Evolutionary conservation across 2,888 invertebrate genomes (phyloP), one percentile per base, ranked within the genome.

Genomic region (Drosophila paramelanica): DNA sequence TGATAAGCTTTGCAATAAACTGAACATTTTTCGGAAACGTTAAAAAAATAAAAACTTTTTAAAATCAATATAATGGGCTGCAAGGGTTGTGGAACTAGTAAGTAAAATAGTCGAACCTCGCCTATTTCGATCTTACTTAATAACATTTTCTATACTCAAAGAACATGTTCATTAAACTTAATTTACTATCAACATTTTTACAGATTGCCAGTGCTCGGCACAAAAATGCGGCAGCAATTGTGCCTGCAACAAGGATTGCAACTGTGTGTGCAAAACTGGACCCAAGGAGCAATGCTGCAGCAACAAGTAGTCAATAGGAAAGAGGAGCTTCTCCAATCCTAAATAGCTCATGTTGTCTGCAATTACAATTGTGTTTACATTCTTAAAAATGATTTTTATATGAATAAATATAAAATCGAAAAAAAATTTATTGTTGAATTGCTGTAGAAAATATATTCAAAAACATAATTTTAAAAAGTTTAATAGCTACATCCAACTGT

Each of bases 201-300:
- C 50, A 88, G 88, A 70, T 58, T 89, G 84, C 51, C 73, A 79
- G 68, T 88, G 88, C 62, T 51, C 76, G 33, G 45, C 69, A 41
- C 65, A 59, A 33, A 79, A 75, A 58, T 89, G 84, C 43, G 86
- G 89, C 23, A 74, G 73, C 58, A 81, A 82, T 5, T 89, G 86
- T 53, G 70, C 70, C 59, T 88, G 89, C 70, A 51, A 58, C 59
- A 78, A 71, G 60, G 79, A 86, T 5, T 89, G 88, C 70, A 49
- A 76, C 0, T 88, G 88, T 47, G 76, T 75, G 39, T 86, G 89
- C 77, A 86, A 89, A 67, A 74, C 52, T 27, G 86, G 82, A 38
- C 70, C 82, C 61, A 86, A 86, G 72, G 82, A 82, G 50, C 69
- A 86, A 61, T 88, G 88, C 51, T 89, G 89, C 77, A 72, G 70